Percentiles rank a stretch among this genome's conserved stretches.
These are phyloP conservation scores for Sialis lutaria DNA, from an alignment of 2,888 invertebrate species.

Conservation along the genomic window DNA sequence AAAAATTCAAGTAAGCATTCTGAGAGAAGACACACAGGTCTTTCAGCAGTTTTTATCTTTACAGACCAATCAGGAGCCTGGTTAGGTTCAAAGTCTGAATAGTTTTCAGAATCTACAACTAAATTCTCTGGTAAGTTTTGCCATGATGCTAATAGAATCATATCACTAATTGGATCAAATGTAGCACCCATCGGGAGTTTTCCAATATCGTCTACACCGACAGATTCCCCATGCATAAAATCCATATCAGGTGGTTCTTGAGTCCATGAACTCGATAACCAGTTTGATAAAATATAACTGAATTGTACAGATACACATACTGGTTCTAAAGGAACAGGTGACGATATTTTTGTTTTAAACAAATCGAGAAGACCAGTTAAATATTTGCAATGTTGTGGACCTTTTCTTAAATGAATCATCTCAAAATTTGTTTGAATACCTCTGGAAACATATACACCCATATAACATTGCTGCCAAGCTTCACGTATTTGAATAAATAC, in stretches of 20 bases:
- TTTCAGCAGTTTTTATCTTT: slow-evolving; percentile 44
- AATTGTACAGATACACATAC: slow-evolving; percentile 57
- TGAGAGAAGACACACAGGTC: slow-evolving; percentile 57
- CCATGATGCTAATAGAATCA: slow-evolving; percentile 72
- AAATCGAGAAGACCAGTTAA: slow-evolving; percentile 67
- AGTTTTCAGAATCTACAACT: slow-evolving; percentile 72
- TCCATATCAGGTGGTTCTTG: slow-evolving; percentile 37
- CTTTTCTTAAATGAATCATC: slow-evolving; percentile 68
- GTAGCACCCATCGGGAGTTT: slow-evolving; percentile 72
- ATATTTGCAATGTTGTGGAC: slow-evolving; percentile 67
- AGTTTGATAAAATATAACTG: slow-evolving; percentile 43
- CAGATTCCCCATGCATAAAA: slow-evolving; percentile 32
- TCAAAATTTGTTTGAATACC: slow-evolving; percentile 72
- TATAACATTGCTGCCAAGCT: slow-evolving; percentile 60
- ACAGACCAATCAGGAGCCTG: slow-evolving; percentile 67
- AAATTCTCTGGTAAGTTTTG: slow-evolving; percentile 68
- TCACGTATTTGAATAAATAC: slow-evolving; percentile 75
- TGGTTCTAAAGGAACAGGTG: slow-evolving; percentile 37
- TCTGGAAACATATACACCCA: slow-evolving; percentile 64
- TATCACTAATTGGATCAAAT: slow-evolving; percentile 61
- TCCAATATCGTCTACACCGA: slow-evolving; percentile 31
- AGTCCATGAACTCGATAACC: slow-evolving; percentile 42
- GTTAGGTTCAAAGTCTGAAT: slow-evolving; percentile 74
- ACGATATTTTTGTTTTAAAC: slow-evolving; percentile 79
- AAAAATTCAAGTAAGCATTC: slow-evolving; percentile 58